phyloP scores from a whole-genome alignment of 2,113 vertebrate genomes.

The Nothobranchius furzeri region DNA sequence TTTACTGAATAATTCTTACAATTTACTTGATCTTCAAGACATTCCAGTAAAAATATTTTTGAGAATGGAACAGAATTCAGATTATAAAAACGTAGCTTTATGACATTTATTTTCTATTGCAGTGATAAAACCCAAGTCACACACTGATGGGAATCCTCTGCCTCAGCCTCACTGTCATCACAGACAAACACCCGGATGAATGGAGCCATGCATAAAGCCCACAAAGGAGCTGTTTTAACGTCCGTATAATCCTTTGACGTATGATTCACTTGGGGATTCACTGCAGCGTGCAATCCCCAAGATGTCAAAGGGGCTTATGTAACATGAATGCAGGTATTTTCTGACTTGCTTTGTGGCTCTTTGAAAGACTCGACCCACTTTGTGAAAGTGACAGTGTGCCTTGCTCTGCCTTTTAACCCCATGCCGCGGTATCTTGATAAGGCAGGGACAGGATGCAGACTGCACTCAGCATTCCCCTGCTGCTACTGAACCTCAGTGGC shows the following conservation, averaged over 20 bases:
- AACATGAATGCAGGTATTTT: constrained; percentile 17
- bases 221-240: constrained; percentile 19
- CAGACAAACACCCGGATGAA: constrained; percentile 12
- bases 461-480: constrained; percentile 40
- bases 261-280: constrained; percentile 35
- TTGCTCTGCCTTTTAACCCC: constrained; percentile 32
- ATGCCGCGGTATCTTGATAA: constrained; percentile 31
- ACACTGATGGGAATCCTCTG: constrained; percentile 12
- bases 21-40: no score
- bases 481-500: constrained; percentile 50
- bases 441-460: constrained; percentile 31
- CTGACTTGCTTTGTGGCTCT: constrained; percentile 13
- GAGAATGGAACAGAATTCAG: no score
- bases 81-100: no score
- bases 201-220: constrained; percentile 1
- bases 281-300: background rate
- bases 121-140: constrained; percentile 4
- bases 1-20: no score
- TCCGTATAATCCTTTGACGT: constrained; percentile 21
- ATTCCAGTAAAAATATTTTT: background rate
- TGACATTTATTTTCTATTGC: background rate
- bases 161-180: constrained; percentile 10
- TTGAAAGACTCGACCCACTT: constrained; percentile 28
- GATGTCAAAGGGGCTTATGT: constrained; percentile 18
- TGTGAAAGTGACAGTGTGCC: constrained; percentile 33